phyloP scores from a whole-genome alignment of 2,113 vertebrate species.

The Pipra filicauda region DNA sequence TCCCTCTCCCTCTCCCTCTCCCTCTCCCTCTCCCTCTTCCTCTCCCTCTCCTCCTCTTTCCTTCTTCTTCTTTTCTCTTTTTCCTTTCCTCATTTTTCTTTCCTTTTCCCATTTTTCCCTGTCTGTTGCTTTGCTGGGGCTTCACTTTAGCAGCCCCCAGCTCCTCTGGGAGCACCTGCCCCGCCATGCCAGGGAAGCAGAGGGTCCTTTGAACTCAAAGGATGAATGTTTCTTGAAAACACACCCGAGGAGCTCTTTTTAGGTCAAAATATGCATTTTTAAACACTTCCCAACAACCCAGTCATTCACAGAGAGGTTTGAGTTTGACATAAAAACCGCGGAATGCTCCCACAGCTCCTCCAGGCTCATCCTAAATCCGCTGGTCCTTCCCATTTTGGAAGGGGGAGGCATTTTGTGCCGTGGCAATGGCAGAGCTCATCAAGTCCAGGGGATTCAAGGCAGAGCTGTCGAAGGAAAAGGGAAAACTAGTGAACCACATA shows the following conservation, averaged over 20 bases:
- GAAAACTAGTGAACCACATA: constrained; percentile 46
- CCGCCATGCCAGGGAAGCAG: neutral
- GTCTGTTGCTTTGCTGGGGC: neutral
- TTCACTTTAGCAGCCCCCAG: neutral
- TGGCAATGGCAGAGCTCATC: neutral
- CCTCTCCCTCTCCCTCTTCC: too few relatives aligned
- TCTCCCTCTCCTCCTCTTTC: neutral
- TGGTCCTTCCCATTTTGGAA: neutral
- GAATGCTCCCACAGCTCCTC: neutral
- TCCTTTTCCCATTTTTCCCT: neutral
- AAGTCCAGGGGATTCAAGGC: neutral
- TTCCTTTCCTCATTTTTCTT: accelerated
- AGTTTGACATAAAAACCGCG: neutral
- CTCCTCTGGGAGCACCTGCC: neutral
- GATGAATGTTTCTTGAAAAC: neutral
- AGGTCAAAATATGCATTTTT: neutral
- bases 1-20: too few relatives aligned
- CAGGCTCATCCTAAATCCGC: neutral
- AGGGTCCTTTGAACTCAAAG: neutral
- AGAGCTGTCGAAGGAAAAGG: neutral
- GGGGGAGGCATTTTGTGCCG: neutral
- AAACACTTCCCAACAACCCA: neutral
- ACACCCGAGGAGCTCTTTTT: neutral
- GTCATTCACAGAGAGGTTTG: neutral
- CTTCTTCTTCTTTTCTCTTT: too few relatives aligned